Base-by-base conservation (phyloP, 1,140 invertebrate species). In the Harlomillsia oculata region DNA sequence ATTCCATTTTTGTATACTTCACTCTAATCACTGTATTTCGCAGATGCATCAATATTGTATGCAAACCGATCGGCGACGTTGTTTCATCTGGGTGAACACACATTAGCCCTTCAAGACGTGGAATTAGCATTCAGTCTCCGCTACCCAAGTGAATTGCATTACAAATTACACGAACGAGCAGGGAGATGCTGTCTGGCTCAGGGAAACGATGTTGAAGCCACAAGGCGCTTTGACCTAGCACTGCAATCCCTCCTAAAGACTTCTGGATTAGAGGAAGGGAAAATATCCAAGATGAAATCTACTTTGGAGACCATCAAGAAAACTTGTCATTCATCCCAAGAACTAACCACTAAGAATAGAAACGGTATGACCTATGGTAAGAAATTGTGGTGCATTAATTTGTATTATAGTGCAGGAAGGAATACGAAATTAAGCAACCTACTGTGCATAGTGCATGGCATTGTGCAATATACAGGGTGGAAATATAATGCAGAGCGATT, bases 21-120 rank as follows among this genome's bases (percentile, higher is more conserved):
- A n/a, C n/a, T n/a, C n/a, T n/a, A n/a, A n/a, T n/a, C n/a, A n/a
- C n/a, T n/a, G n/a, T 32, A 8, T 37, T 32, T 49, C 36, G 2
- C 68, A 69, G 81, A 89, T 48, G 65, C 88, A 2, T 76, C 86
- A 0, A 78, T 94, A 32, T 76, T 86, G 3, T 77, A 85, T 59
- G 90, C 87, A 3, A 96, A 95, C 71, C 79, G 92, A 41, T 94
- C 90, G 13, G 91, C 91, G 1, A 82, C 84, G 1, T 74, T 91
- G 5, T 91, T 85, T 68, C 87, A 93, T 68, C 67, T 91, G 67
- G 74, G 82, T 44, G 75, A 81, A 53, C 82, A 81, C 69, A 72
- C 82, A 60, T 72, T 79, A 29, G 76, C 82, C 0, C 65, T 87
- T 6, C 67, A 72, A 8, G 89, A 94, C 66, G 83, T 87, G 26